phyloP scores from a whole-genome alignment of 1,140 invertebrate genomes.

The Macrostomum lignano region DNA sequence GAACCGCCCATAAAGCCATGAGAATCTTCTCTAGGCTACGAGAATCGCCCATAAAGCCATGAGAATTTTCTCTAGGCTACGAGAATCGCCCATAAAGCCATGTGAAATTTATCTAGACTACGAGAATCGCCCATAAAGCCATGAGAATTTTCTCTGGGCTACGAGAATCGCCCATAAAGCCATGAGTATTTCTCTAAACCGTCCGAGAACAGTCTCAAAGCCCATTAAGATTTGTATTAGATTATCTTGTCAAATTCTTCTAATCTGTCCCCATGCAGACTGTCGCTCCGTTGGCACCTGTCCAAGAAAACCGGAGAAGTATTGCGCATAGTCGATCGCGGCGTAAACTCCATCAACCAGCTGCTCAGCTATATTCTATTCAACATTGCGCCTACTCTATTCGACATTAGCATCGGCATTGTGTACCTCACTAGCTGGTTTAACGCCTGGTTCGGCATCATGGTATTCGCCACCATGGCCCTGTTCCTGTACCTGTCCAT shows the following conservation, averaged over 20 bases:
- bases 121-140: too few relatives aligned
- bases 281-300: slow-evolving; percentile 47
- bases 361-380: slow-evolving; percentile 30
- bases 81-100: too few relatives aligned
- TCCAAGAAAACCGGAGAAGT: slow-evolving; percentile 73
- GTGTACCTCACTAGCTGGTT: slow-evolving; percentile 57
- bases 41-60: too few relatives aligned
- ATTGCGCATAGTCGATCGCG: slow-evolving; percentile 36
- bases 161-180: too few relatives aligned
- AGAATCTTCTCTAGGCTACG: too few relatives aligned
- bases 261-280: slow-evolving; percentile 11
- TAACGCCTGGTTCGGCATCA: slow-evolving; percentile 66
- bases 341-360: slow-evolving; percentile 5
- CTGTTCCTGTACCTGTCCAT: slow-evolving; percentile 71
- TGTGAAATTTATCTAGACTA: too few relatives aligned
- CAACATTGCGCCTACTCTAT: slow-evolving; percentile 54
- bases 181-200: too few relatives aligned
- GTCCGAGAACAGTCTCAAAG: too few relatives aligned
- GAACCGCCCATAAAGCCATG: too few relatives aligned
- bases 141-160: too few relatives aligned
- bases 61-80: too few relatives aligned
- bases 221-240: slow-evolving; percentile 1
- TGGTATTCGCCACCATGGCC: slow-evolving; percentile 65
- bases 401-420: slow-evolving; percentile 70
- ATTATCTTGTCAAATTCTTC: background rate